Evolutionary conservation across 2,113 vertebrate genomes (phyloP).

Genomic region (Salvelinus alpinus): DNA sequence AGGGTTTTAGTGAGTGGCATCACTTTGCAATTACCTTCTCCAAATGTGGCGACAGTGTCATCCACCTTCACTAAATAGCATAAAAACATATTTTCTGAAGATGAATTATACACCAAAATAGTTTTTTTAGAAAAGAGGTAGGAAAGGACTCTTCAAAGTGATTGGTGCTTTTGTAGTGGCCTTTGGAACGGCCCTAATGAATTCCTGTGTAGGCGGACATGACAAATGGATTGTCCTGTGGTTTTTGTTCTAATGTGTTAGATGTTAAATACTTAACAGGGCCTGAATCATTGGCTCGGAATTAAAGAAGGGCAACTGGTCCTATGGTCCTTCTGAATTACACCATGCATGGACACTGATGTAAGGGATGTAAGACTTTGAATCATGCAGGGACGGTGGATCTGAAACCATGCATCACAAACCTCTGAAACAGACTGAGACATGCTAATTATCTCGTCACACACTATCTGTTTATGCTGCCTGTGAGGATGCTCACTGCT

Average conservation of each 20-base stretch:
- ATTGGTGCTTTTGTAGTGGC: conserved; percentile 65
- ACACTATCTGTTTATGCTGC: conserved; percentile 38
- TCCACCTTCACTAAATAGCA: conserved; percentile 47
- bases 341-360: neutral
- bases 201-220: conserved; percentile 56
- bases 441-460: conserved; percentile 57
- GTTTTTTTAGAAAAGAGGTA: conserved; percentile 62
- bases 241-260: conserved; percentile 57
- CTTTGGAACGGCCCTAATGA: conserved; percentile 73
- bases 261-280: conserved; percentile 61
- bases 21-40: conserved; percentile 40
- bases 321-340: neutral
- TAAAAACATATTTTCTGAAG: conserved; percentile 48
- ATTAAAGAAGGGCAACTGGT: conserved; percentile 31
- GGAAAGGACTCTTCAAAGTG: conserved; percentile 62
- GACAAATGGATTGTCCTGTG: conserved; percentile 63
- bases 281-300: conserved; percentile 36
- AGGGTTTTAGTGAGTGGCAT: conserved; percentile 25
- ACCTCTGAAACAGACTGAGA: conserved; percentile 18
- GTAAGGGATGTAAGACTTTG: neutral
- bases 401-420: neutral
- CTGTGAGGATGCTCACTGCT: conserved; percentile 26
- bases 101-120: conserved; percentile 70
- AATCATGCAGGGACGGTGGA: neutral
- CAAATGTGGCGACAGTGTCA: conserved; percentile 37